These are phyloP conservation scores for Poecilia wingei DNA, from an alignment of 2,797 vertebrate species.

Conservation along the genomic window DNA sequence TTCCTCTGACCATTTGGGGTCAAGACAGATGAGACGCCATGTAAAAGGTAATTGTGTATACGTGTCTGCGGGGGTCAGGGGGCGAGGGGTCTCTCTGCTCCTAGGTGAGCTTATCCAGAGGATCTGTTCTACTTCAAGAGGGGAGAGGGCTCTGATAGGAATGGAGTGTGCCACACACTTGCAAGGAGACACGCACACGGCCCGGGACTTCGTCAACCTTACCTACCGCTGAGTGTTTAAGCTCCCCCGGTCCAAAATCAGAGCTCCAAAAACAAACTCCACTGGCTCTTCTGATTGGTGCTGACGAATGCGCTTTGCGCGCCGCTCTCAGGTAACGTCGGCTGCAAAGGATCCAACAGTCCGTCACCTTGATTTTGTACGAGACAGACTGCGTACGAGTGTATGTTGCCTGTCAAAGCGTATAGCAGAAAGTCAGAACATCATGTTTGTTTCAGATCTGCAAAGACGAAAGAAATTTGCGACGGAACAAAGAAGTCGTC, in stretches of 20 bases:
- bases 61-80: slow-evolving; percentile 7
- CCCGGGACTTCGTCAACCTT: slow-evolving; percentile 66
- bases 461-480: neutral
- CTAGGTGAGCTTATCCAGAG: slow-evolving; percentile 80
- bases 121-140: slow-evolving; percentile 77
- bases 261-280: slow-evolving; percentile 74
- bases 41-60: slow-evolving; percentile 48
- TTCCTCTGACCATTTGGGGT: slow-evolving; percentile 52
- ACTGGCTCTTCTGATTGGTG: slow-evolving; percentile 68
- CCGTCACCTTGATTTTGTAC: slow-evolving; percentile 42
- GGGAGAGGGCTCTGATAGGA: slow-evolving; percentile 68
- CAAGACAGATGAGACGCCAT: slow-evolving; percentile 49
- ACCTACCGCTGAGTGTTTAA: slow-evolving; percentile 75
- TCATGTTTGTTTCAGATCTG: slow-evolving; percentile 7
- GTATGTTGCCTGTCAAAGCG: slow-evolving; percentile 10
- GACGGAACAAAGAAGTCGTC: neutral
- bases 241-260: slow-evolving; percentile 67
- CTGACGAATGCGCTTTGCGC: slow-evolving; percentile 60
- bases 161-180: slow-evolving; percentile 67
- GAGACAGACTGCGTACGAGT: slow-evolving; percentile 14
- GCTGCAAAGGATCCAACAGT: slow-evolving; percentile 27
- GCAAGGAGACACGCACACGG: slow-evolving; percentile 55
- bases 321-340: slow-evolving; percentile 49
- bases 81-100: slow-evolving; percentile 58
- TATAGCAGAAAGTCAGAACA: neutral